Evolutionary conservation across 2,113 vertebrate species (phyloP).

Genomic region (Cichladusa arquata): DNA sequence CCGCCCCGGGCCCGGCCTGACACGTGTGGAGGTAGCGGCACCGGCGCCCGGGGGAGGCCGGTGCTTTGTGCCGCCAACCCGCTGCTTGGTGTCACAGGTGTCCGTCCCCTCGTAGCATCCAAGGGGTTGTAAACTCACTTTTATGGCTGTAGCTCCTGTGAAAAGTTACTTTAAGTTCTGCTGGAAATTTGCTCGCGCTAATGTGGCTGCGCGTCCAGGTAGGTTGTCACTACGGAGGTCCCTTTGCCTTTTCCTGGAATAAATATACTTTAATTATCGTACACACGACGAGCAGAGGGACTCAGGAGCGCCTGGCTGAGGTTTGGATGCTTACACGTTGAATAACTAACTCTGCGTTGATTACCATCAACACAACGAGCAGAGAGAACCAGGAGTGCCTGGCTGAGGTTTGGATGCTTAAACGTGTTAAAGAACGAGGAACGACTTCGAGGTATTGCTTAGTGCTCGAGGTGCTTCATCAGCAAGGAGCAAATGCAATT

Average conservation of each 20-base stretch:
- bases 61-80: neutral
- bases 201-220: neutral
- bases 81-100: neutral
- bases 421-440: neutral
- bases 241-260: neutral
- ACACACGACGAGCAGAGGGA: accelerated
- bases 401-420: neutral
- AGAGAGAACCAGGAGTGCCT: neutral
- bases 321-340: neutral
- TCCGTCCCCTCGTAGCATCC: neutral
- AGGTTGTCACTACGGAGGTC: neutral
- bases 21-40: neutral
- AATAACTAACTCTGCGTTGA: neutral
- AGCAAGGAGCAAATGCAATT: neutral
- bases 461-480: neutral
- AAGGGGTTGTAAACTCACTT: neutral
- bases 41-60: neutral
- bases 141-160: neutral
- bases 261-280: accelerated
- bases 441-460: neutral
- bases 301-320: neutral
- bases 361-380: no score
- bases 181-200: neutral
- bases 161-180: conserved; percentile 12
- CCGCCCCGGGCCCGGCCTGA: neutral